A percentile compares a stretch with the other conserved stretches of the same genome.
These are phyloP conservation scores for Oryzias woworae DNA, from an alignment of 2,113 vertebrate genomes.

Conservation along the genomic window DNA sequence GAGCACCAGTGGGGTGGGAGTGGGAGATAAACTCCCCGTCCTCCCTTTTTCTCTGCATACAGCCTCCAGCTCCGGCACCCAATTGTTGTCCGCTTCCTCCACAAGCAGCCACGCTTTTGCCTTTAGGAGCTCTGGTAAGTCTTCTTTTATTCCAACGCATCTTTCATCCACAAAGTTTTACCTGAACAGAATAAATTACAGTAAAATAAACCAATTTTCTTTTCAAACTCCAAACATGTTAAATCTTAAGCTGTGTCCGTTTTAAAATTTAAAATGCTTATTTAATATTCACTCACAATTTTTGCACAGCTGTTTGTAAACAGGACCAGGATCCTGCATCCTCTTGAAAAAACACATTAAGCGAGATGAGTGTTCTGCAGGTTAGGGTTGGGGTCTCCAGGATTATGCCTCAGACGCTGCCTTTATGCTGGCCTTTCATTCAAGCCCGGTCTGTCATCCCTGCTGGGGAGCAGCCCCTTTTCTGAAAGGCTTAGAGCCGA, in stretches of 20 bases:
- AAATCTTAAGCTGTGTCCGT: not conserved
- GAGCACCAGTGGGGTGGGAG: slow-evolving; percentile 22
- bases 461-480: slow-evolving; percentile 18
- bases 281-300: not conserved
- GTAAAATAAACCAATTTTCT: no score
- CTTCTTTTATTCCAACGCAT: not conserved
- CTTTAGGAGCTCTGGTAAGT: slow-evolving; percentile 39
- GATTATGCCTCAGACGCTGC: slow-evolving; percentile 42
- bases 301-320: slow-evolving; percentile 17
- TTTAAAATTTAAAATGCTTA: not conserved
- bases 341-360: slow-evolving; percentile 9
- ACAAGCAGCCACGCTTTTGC: not conserved
- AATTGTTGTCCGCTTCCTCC: slow-evolving; percentile 8
- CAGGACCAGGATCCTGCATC: slow-evolving; percentile 26
- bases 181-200: no score
- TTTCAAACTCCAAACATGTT: not conserved
- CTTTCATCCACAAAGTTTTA: no score
- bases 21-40: slow-evolving; percentile 19
- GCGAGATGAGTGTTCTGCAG: slow-evolving; percentile 25
- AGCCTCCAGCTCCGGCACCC: slow-evolving; percentile 30
- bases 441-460: slow-evolving; percentile 46
- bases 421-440: slow-evolving; percentile 48
- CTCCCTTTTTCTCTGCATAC: slow-evolving; percentile 7
- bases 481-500: slow-evolving; percentile 25
- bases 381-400: slow-evolving; percentile 35